Base-by-base conservation (phyloP, 2,113 vertebrate genomes). In the Brachionichthys hirsutus region DNA sequence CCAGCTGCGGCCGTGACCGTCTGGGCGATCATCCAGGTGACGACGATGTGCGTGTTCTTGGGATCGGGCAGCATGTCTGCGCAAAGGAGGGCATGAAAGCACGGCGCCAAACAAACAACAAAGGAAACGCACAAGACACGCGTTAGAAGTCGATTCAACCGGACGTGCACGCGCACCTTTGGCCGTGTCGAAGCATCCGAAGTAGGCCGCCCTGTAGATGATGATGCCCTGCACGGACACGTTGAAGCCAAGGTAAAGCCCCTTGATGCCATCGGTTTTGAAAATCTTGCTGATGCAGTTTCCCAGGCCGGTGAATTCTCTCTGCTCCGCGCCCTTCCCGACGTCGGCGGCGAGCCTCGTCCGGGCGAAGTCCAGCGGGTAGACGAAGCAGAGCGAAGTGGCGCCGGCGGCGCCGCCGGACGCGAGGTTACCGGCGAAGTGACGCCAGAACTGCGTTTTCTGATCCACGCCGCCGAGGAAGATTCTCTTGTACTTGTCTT, bases 1-100 rank as follows among this genome's bases (percentile, higher is more conserved):
- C 97, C 97, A 0, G 97, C 92, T 1, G 86, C 95, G 0, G 97
- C 97, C 0, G 97, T 99, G 67, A 99, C 97, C 0, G 73, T 89
- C 93, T 99, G 97, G 73, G 97, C 97, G 17, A 99, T 99, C 97
- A 98, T 98, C 97, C 97, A 99, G 88, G 91, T 98, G 70, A 99
- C 70, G 1, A 99, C 2, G 30, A 99, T 98, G 81, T 97, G 97
- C 67, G 97, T 96, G 7, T 98, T 98, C 92, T 98, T 99, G 75
- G 97, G 97, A 77, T 99, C 96, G 51, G 97, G 97, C 90, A 99
- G 63, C 97, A 99, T 99, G 77, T 97, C 97, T 99, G 82, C 38
- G 53, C 3, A 40, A 63, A 6, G 44, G n/a, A 45, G 20, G 19
- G 19, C 43, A 17, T 47, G 9, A 17, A 13, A 48, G 36, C 30